Base-by-base conservation (phyloP, 2,797 vertebrate species). In the Phrynocephalus vlangalii region DNA sequence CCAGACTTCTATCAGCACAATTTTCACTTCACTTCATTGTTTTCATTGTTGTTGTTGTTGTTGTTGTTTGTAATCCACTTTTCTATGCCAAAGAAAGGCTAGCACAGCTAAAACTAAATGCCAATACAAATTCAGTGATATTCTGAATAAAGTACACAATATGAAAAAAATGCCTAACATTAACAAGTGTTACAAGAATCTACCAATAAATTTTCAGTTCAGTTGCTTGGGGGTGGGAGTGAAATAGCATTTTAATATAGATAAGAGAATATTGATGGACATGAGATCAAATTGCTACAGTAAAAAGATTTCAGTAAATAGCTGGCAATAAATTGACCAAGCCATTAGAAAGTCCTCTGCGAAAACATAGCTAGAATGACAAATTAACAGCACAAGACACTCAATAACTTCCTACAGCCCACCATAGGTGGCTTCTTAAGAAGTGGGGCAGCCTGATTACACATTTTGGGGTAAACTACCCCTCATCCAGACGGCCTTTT, bases 221-320 rank as follows among this genome's bases (percentile, higher is more conserved):
- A 81, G 38, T 38, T 67, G 18, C 38, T 44, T 44, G 38, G 38
- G 38, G 38, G 38, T 2, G 3, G 5, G 3, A 26, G 52, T 44
- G 13, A 33, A 75, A n/a, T 73, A 75, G 50, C 77, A 84, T 18
- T 44, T 9, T 60, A 63, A 75, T 75, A 33, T 56, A 67, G 38
- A 38, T 26, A 73, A 24, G 30, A 60, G 38, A 44, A 44, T 44
- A 44, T 44, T 44, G 38, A 44, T 60, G 56, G 38, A 83, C 24
- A 75, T 75, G 60, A 60, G 60, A 60, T 73, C 26, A 75, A 75
- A 75, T 84, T 60, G 24, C 71, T 84, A 24, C 60, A 84, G 26
- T 75, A 22, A 52, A 84, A 38, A 60, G 33, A 52, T 26, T 56
- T 33, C 60, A 66, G 24, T 22, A 80, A 66, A 66, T 13, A 66